A percentile compares a stretch with the other conserved stretches of the same genome.
phyloP scores from a whole-genome alignment of 2,113 vertebrate genomes.

The Centrocercus urophasianus region DNA sequence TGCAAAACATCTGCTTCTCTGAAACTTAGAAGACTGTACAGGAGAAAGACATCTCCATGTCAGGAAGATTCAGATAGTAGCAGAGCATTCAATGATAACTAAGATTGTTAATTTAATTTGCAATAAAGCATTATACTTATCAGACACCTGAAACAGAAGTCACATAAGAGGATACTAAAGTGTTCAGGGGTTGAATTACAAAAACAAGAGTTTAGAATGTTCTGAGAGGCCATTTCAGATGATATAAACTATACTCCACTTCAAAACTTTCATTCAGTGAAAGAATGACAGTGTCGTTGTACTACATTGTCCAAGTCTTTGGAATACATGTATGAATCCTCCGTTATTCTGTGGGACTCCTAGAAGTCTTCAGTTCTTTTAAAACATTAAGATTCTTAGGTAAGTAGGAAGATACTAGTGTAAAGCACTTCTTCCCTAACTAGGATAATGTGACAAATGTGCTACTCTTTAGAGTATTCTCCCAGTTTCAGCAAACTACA shows the following conservation, averaged over 20 bases:
- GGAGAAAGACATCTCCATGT: too few relatives aligned
- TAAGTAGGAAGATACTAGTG: neutral
- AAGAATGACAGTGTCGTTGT: neutral
- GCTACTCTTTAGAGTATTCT: neutral
- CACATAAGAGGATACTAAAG: neutral
- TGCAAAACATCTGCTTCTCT: too few relatives aligned
- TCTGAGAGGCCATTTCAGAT: neutral
- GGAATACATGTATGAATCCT: neutral
- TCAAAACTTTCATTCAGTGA: neutral
- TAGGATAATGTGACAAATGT: conserved; percentile 26
- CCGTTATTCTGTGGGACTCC: neutral
- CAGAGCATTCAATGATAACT: neutral
- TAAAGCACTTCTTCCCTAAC: neutral
- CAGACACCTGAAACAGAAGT: neutral
- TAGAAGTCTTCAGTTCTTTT: neutral
- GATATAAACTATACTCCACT: neutral
- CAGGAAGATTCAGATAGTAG: neutral
- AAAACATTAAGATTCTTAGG: neutral
- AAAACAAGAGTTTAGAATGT: neutral
- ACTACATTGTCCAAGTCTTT: neutral
- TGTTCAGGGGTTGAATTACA: neutral
- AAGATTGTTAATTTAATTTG: neutral
- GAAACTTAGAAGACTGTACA: too few relatives aligned
- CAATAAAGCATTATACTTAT: neutral
- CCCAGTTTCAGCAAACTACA: conserved; percentile 22